A percentile compares a stretch with the other conserved stretches of the same genome.
Conservation (phyloP, 2,113 vertebrate genomes). For the Cathartes aura region DNA sequence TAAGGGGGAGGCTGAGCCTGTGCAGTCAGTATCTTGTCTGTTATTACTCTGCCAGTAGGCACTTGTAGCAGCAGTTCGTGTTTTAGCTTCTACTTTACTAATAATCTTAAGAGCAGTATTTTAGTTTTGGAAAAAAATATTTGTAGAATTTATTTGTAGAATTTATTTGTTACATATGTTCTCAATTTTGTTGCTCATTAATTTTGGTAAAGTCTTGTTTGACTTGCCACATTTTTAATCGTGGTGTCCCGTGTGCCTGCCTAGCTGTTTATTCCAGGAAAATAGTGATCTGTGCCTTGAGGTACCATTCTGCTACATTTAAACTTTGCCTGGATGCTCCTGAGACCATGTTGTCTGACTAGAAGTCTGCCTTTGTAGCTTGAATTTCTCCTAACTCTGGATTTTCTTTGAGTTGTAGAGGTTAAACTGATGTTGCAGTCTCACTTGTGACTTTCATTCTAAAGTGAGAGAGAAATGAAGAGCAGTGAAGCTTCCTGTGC, state of each 20-base stretch:
- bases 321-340: constrained; percentile 14
- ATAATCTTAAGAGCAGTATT: not conserved
- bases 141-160: not conserved
- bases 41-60: not conserved
- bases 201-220: not conserved
- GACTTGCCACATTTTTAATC: not conserved
- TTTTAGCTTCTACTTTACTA: not conserved
- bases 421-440: not conserved
- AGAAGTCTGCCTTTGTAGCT: not conserved
- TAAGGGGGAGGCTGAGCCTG: not conserved
- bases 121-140: not conserved
- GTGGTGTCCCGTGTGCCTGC: not conserved
- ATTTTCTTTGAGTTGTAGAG: not conserved
- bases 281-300: not conserved
- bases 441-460: not conserved
- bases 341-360: not conserved
- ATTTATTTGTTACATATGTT: not conserved
- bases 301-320: not conserved
- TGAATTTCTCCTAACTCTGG: not conserved
- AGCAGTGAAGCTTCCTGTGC: not conserved
- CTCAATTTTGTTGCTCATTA: not conserved
- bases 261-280: constrained; percentile 9
- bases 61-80: not conserved
- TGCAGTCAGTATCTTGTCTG: not conserved
- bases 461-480: not conserved